These are phyloP conservation scores for Chrysogorgia sp. DNA, from an alignment of 92 coral and sea anemone species.

Conservation along the genomic window DNA sequence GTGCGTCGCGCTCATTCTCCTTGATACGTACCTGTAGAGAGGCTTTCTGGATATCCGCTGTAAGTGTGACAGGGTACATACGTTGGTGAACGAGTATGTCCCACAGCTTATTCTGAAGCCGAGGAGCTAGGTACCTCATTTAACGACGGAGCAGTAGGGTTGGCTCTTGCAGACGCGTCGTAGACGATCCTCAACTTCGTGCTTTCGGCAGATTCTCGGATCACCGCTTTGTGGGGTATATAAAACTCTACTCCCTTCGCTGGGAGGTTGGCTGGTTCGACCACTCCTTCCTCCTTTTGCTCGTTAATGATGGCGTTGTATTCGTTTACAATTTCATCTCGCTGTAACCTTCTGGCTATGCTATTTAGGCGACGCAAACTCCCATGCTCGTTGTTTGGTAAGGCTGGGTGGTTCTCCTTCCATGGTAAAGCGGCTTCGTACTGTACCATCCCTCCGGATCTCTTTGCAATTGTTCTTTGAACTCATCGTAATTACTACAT, in stretches of 20 bases:
- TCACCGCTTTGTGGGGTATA: slow-evolving; percentile 21
- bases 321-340: not conserved
- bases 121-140: not conserved
- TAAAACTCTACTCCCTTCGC: slow-evolving; percentile 29
- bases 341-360: not conserved
- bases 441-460: slow-evolving; percentile 16
- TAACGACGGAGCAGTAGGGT: slow-evolving; percentile 22
- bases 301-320: not conserved
- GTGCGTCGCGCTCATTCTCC: too few relatives aligned
- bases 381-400: not conserved
- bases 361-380: slow-evolving; percentile 1
- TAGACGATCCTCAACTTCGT: slow-evolving; percentile 39
- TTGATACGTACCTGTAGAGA: too few relatives aligned
- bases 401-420: slow-evolving; percentile 4
- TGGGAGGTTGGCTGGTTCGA: slow-evolving; percentile 17
- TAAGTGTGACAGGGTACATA: too few relatives aligned
- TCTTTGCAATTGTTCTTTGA: slow-evolving; percentile 25
- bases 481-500: not conserved
- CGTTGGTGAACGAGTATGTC: too few relatives aligned
- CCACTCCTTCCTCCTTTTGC: not conserved
- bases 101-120: too few relatives aligned
- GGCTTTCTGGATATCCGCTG: too few relatives aligned
- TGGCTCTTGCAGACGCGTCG: slow-evolving; percentile 38
- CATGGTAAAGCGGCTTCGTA: slow-evolving; percentile 6
- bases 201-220: slow-evolving; percentile 18